phyloP scores from a whole-genome alignment of 2,888 invertebrate species.

The Drosophila stalkeri region DNA sequence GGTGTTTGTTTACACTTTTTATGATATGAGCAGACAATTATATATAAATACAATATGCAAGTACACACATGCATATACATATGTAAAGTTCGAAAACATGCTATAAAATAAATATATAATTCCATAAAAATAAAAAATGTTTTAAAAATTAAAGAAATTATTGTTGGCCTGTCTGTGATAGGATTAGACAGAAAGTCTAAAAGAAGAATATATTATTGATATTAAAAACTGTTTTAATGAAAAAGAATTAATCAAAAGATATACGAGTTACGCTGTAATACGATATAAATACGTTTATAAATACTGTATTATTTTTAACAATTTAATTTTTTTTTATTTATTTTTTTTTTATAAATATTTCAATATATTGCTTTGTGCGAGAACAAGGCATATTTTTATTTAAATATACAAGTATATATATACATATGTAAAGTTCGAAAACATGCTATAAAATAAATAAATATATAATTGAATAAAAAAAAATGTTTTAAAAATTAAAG shows the following conservation, averaged over 20 bases:
- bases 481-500: not conserved
- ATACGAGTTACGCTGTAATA: no score
- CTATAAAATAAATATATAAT: not conserved
- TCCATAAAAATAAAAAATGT: slow-evolving; percentile 15
- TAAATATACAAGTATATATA: not conserved
- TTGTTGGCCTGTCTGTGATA: not conserved
- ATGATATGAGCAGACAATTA: slow-evolving; percentile 2
- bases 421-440: not conserved
- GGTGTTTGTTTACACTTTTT: slow-evolving; percentile 69
- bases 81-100: not conserved
- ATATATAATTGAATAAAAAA: slow-evolving; percentile 13
- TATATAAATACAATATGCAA: not conserved
- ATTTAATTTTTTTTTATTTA: no score
- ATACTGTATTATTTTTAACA: no score
- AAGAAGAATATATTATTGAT: not conserved
- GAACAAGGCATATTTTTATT: no score
- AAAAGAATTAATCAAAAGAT: no score
- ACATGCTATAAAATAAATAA: not conserved
- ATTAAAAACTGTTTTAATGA: not conserved
- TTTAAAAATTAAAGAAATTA: not conserved
- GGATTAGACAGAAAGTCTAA: not conserved
- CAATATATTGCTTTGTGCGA: no score
- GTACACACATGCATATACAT: not conserved
- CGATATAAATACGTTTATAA: no score
- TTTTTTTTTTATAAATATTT: no score